Percentiles rank a stretch among this genome's conserved stretches.
Evolutionary conservation across 2,113 vertebrate species (phyloP).

Genomic region (Desmodus rotundus): DNA sequence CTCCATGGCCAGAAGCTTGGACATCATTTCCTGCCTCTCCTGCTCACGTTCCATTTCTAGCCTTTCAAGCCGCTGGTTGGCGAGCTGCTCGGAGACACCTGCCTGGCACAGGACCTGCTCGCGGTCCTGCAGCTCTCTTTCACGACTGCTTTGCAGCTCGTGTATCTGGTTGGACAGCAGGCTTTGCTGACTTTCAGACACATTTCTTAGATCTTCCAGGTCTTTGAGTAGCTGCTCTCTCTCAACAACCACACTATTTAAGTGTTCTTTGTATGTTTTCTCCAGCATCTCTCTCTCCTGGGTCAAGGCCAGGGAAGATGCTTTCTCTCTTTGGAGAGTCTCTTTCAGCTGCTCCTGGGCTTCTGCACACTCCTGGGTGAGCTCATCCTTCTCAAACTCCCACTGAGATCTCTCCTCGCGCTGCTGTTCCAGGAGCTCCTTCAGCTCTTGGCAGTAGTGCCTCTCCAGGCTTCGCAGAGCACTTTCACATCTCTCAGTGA

Average conservation of each 20-base stretch:
- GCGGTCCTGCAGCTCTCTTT: slow-evolving; percentile 76
- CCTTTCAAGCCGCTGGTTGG: slow-evolving; percentile 77
- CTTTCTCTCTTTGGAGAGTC: slow-evolving; percentile 75
- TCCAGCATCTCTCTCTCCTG: slow-evolving; percentile 81
- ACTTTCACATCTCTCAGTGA: slow-evolving; percentile 80
- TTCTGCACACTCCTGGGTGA: slow-evolving; percentile 77
- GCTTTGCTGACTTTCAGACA: slow-evolving; percentile 79
- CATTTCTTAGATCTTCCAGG: slow-evolving; percentile 69
- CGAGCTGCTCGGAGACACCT: slow-evolving; percentile 71
- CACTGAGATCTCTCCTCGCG: slow-evolving; percentile 82
- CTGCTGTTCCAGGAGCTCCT: slow-evolving; percentile 76
- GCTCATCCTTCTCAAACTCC: slow-evolving; percentile 84
- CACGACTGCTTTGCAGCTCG: slow-evolving; percentile 77
- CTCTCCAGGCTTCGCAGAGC: slow-evolving; percentile 81
- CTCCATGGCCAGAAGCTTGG: slow-evolving; percentile 75
- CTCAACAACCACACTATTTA: slow-evolving; percentile 77
- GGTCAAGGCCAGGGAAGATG: slow-evolving; percentile 67
- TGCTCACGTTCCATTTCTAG: slow-evolving; percentile 77
- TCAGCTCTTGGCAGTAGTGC: slow-evolving; percentile 80
- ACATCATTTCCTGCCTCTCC: slow-evolving; percentile 81
- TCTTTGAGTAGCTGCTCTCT: slow-evolving; percentile 84
- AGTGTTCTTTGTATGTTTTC: slow-evolving; percentile 77
- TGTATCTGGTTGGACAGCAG: slow-evolving; percentile 79
- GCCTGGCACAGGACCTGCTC: slow-evolving; percentile 69
- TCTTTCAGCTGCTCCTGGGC: slow-evolving; percentile 76